Evolutionary conservation across 2,113 vertebrate genomes (phyloP).

Genomic region (Calyptomena viridis): DNA sequence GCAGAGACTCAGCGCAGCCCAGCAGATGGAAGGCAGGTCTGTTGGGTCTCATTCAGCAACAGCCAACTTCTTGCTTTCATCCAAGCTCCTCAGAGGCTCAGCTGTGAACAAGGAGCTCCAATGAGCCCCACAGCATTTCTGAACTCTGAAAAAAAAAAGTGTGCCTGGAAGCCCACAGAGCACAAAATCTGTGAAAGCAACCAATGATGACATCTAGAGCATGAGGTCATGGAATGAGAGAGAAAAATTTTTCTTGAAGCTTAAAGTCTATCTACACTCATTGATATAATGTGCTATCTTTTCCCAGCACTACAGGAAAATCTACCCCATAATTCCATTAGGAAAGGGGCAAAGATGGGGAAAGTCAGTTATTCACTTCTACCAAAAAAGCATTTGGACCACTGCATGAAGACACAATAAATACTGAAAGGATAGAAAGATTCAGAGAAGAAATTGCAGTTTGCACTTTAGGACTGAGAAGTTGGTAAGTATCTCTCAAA

Average conservation of each 20-base stretch:
- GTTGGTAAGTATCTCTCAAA: neutral
- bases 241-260: neutral
- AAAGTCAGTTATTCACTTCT: neutral
- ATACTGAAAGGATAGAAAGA: neutral
- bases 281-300: neutral
- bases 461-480: neutral
- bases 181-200: neutral
- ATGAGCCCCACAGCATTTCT: neutral
- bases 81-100: neutral
- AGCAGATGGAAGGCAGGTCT: slow-evolving; percentile 24
- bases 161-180: neutral
- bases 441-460: neutral
- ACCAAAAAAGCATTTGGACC: neutral
- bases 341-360: neutral
- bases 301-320: neutral
- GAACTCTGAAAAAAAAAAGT: neutral
- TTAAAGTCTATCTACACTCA: neutral
- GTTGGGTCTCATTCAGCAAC: neutral
- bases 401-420: neutral
- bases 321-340: neutral
- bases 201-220: neutral
- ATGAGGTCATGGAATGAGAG: neutral
- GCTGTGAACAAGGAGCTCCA: neutral
- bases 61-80: neutral
- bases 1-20: neutral